A percentile compares a stretch with the other conserved stretches of the same genome.
Conservation (phyloP, 2,113 vertebrate species). For the Xyliphius kryptos region DNA sequence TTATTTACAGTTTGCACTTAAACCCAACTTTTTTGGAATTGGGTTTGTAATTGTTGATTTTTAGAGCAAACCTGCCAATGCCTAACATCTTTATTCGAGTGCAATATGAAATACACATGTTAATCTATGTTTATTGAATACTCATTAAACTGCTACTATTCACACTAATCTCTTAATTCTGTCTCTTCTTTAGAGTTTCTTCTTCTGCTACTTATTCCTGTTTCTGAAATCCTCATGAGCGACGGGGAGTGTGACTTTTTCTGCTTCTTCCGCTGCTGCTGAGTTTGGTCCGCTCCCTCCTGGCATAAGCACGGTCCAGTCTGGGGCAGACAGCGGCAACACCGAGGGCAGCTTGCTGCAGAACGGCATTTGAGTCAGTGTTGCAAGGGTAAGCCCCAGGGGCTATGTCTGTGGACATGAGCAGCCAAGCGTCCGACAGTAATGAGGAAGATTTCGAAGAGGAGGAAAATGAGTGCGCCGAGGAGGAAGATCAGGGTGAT, state of each 20-base stretch:
- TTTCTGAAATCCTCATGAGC: conserved; percentile 69
- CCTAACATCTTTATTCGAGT: too few species aligned
- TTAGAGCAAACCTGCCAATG: too few species aligned
- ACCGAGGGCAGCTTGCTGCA: conserved; percentile 32
- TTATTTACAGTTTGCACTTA: too few species aligned
- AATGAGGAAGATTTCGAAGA: conserved; percentile 97
- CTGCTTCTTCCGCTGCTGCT: conserved; percentile 75
- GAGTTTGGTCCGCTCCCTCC: conserved; percentile 48
- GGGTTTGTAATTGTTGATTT: too few species aligned
- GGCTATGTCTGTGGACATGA: conserved; percentile 98
- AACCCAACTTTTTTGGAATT: too few species aligned
- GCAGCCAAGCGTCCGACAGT: conserved; percentile 98
- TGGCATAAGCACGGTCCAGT: conserved; percentile 57
- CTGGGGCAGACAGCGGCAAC: conserved; percentile 42
- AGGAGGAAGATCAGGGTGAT: conserved; percentile 81
- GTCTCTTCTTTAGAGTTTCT: too few species aligned
- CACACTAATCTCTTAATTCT: too few species aligned
- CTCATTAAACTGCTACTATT: too few species aligned
- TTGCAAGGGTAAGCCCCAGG: conserved; percentile 26
- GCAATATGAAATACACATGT: too few species aligned
- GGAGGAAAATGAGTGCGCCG: conserved; percentile 83
- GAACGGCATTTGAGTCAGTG: conserved; percentile 11
- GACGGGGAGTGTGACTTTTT: conserved; percentile 75
- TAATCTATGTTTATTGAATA: too few species aligned
- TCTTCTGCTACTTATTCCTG: too few species aligned